Base-by-base conservation (phyloP, 2,113 vertebrate species). In the Sapajus apella region DNA sequence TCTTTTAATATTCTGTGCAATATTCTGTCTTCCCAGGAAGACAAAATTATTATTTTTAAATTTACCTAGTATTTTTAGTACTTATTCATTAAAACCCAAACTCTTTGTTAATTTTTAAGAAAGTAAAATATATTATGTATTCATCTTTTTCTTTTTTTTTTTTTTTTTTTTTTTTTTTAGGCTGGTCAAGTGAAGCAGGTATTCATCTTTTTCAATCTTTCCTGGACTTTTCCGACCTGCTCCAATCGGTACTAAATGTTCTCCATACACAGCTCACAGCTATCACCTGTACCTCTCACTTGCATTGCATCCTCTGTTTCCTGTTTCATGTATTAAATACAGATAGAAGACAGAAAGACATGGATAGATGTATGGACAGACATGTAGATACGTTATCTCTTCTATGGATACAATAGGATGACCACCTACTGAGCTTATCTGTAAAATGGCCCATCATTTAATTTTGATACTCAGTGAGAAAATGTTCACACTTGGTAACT, bases 151-250 rank as follows among this genome's bases (percentile, higher is more conserved):
- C 64, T 40, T 50, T 82, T 93, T 56, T 87, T 55, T 40, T 50
- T 82, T 93, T 56, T 87, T 55, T 40, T 50, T 82, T 93, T 56
- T 87, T 55, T n/a, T n/a, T n/a, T n/a, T n/a, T n/a, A n/a, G n/a
- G n/a, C n/a, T n/a, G n/a, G n/a, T n/a, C n/a, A n/a, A n/a, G n/a
- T n/a, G n/a, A n/a, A n/a, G n/a, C n/a, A n/a, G n/a, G 6, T 68
- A 66, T 35, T 35, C 61, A 45, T 40, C 58, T 82, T 93, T 56
- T 87, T 55, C 64, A 84, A 50, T 7, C 56, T 79, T 86, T 27
- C 56, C 50, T 88, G 30, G 50, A 70, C 35, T 43, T 86, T 75
- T 61, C 81, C 68, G 79, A 72, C 2, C 4, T 45, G 3, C 32
- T 88, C 25, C 18, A 58, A 58, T 58, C 35, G 52, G 21, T 35